These are phyloP conservation scores for Drosophila aldrichi DNA, from an alignment of 2,888 invertebrate genomes.

Conservation along the genomic window DNA sequence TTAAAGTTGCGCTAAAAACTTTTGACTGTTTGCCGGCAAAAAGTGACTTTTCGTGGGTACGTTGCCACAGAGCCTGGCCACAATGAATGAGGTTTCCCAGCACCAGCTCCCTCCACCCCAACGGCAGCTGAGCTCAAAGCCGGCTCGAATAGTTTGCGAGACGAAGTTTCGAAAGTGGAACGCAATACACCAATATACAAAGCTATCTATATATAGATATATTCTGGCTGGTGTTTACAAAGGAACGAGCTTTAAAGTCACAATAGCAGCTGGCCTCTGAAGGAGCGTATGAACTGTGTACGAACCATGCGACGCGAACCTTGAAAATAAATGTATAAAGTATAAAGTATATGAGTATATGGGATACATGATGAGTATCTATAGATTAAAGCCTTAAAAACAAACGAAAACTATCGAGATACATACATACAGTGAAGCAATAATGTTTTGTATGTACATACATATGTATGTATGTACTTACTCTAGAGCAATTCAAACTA, in stretches of 20 bases:
- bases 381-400: background rate
- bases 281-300: background rate
- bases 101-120: too few relatives aligned
- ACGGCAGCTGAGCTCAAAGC: background rate
- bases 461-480: too few relatives aligned
- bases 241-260: background rate
- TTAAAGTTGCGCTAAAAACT: constrained; percentile 37
- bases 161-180: background rate
- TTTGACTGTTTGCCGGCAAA: constrained; percentile 44
- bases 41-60: constrained; percentile 47
- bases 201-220: background rate
- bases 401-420: background rate
- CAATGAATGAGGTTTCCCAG: background rate
- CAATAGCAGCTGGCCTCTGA: background rate
- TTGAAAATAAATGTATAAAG: too few relatives aligned
- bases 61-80: constrained; percentile 2
- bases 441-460: too few relatives aligned
- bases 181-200: background rate
- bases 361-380: background rate
- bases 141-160: constrained; percentile 1
- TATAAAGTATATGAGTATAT: too few relatives aligned
- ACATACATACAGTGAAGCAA: too few relatives aligned
- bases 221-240: background rate
- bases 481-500: too few relatives aligned
- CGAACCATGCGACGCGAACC: too few relatives aligned